Conservation (phyloP, 2,113 vertebrate genomes). For the Siphamia tubifer region DNA sequence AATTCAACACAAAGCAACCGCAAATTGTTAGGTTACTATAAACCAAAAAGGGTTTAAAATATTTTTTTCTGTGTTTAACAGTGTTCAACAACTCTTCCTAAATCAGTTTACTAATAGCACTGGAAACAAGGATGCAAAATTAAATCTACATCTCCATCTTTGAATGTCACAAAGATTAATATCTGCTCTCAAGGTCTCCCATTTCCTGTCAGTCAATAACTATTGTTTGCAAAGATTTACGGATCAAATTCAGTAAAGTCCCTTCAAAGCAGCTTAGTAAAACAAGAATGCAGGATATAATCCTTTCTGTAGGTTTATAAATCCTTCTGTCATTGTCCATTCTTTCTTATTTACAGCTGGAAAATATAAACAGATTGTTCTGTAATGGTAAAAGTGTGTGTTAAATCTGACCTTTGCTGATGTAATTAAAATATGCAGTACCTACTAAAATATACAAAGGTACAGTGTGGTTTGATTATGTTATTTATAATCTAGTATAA, state of each 20-base stretch:
- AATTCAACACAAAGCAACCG: too few species aligned
- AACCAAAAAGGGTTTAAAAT: too few species aligned
- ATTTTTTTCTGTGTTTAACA: too few species aligned
- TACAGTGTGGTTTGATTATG: too few species aligned
- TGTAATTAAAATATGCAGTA: neutral
- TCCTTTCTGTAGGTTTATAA: conserved; percentile 18
- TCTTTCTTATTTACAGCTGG: conserved; percentile 10
- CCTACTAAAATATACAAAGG: too few species aligned
- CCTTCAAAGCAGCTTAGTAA: conserved; percentile 54
- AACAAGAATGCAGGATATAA: conserved; percentile 42
- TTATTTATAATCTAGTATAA: too few species aligned
- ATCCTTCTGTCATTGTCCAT: conserved; percentile 1
- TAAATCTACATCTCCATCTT: neutral
- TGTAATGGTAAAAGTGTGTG: neutral
- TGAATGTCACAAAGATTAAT: conserved; percentile 15
- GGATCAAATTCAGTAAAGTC: conserved; percentile 28
- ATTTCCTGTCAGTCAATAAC: conserved; percentile 12
- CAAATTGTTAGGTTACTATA: too few species aligned
- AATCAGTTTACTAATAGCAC: neutral
- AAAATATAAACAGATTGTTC: conserved; percentile 20
- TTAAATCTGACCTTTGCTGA: conserved; percentile 1
- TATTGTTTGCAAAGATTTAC: conserved; percentile 36
- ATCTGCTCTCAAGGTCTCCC: neutral
- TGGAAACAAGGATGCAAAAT: neutral
- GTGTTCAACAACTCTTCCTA: neutral